Percentiles rank a stretch among this genome's conserved stretches.
phyloP scores from a whole-genome alignment of 2,797 vertebrate genomes.

The Hippocampus kuda region DNA sequence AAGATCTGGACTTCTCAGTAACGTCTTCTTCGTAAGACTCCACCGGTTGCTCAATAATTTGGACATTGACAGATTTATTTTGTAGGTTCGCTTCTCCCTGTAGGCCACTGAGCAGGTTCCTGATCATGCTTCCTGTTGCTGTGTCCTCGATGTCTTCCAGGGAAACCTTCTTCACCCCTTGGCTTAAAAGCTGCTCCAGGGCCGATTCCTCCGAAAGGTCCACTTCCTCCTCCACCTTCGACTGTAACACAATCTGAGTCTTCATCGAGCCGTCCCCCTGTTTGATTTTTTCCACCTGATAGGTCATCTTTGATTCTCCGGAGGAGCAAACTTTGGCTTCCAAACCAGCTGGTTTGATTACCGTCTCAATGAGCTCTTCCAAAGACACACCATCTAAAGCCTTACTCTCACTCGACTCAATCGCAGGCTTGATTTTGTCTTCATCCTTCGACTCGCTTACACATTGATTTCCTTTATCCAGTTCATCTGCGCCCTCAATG shows the following conservation, averaged over 20 bases:
- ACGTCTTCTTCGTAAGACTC: conserved; percentile 63
- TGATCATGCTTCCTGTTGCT: conserved; percentile 73
- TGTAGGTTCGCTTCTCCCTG: conserved; percentile 60
- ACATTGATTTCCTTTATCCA: conserved; percentile 14
- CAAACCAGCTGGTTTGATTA: conserved; percentile 71
- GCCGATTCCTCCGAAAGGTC: conserved; percentile 66
- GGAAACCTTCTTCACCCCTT: conserved; percentile 67
- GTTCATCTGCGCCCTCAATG: conserved; percentile 28
- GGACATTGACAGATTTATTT: conserved; percentile 76
- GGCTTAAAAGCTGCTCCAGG: conserved; percentile 65
- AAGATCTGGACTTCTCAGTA: conserved; percentile 56
- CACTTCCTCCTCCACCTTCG: conserved; percentile 76
- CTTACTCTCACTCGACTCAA: conserved; percentile 51
- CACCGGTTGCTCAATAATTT: conserved; percentile 80
- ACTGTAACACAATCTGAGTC: conserved; percentile 80
- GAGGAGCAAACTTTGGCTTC: conserved; percentile 52
- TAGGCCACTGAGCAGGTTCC: conserved; percentile 72
- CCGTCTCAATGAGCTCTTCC: conserved; percentile 80
- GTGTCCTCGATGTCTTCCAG: conserved; percentile 68
- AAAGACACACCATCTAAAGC: conserved; percentile 68
- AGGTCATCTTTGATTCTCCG: conserved; percentile 73
- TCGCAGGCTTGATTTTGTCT: conserved; percentile 11
- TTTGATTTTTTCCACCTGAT: conserved; percentile 72
- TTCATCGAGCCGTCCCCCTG: conserved; percentile 73
- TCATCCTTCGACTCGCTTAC: conserved; percentile 20